A percentile compares a stretch with the other conserved stretches of the same genome.
Conservation (phyloP, 1,140 invertebrate genomes). For the Hylyphantes graminicola region DNA sequence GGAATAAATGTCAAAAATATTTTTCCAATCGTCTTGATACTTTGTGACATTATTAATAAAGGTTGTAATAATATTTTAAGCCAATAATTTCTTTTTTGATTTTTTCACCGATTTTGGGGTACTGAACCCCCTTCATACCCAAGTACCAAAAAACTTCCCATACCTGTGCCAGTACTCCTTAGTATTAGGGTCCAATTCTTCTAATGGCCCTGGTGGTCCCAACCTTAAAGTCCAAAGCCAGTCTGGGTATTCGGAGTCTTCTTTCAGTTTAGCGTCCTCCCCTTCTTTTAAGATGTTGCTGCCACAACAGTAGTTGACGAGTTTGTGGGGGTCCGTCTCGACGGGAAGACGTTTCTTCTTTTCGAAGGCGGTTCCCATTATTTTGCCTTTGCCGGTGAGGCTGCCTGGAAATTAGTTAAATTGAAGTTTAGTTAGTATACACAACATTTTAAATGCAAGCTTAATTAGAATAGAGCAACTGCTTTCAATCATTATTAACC, state of each 20-base stretch:
- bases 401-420: constrained; percentile 2
- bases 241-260: constrained; percentile 90
- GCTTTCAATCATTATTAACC: too few species aligned
- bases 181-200: constrained; percentile 82
- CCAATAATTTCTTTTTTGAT: too few species aligned
- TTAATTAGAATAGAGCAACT: too few species aligned
- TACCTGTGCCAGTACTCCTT: constrained; percentile 82
- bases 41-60: too few species aligned
- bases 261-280: constrained; percentile 84
- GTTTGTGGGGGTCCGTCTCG: constrained; percentile 84
- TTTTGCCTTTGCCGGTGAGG: constrained; percentile 36
- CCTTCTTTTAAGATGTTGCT: constrained; percentile 82
- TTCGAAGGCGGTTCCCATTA: constrained; percentile 11
- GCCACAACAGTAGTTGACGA: constrained; percentile 86
- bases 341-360: constrained; percentile 76
- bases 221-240: constrained; percentile 87
- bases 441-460: not conserved
- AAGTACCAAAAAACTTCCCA: too few species aligned
- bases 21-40: too few species aligned
- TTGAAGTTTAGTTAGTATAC: too few species aligned
- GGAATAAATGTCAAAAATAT: too few species aligned
- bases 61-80: too few species aligned
- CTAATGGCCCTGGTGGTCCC: constrained; percentile 72
- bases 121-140: too few species aligned
- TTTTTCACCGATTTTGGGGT: too few species aligned